phyloP scores from a whole-genome alignment of 2,797 vertebrate species.

The Chromobotia macracanthus region DNA sequence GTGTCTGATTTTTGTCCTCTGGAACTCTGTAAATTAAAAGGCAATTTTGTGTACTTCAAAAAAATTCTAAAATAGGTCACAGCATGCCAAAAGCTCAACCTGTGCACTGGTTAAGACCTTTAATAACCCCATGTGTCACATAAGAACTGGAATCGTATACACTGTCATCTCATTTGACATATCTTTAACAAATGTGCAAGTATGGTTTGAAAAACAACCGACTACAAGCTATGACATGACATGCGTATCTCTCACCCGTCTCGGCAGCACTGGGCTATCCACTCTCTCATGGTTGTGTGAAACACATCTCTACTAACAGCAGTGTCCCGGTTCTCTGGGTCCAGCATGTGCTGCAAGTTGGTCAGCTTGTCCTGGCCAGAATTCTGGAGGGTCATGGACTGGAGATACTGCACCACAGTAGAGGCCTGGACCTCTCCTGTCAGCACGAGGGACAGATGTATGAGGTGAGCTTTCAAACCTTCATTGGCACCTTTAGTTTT shows the following conservation, averaged over 20 bases:
- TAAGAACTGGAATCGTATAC: no score
- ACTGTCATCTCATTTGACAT: no score
- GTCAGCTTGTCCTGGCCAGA: slow-evolving; percentile 69
- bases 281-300: slow-evolving; percentile 74
- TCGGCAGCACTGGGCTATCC: slow-evolving; percentile 76
- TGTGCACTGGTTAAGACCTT: no score
- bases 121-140: no score
- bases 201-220: neutral
- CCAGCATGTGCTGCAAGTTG: slow-evolving; percentile 67
- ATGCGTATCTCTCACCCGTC: slow-evolving; percentile 64
- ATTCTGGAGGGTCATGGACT: slow-evolving; percentile 74
- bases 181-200: no score
- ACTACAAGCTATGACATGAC: neutral
- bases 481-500: neutral
- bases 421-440: slow-evolving; percentile 75
- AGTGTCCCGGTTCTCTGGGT: slow-evolving; percentile 69
- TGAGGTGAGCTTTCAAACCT: neutral
- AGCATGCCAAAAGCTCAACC: neutral
- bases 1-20: slow-evolving; percentile 56
- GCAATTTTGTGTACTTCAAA: slow-evolving; percentile 6
- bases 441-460: slow-evolving; percentile 14
- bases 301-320: slow-evolving; percentile 73
- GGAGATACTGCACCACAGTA: slow-evolving; percentile 73
- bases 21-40: slow-evolving; percentile 65
- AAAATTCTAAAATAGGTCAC: neutral